These are phyloP conservation scores for Ophion costatus DNA, from an alignment of 2,888 invertebrate species.

Conservation along the genomic window DNA sequence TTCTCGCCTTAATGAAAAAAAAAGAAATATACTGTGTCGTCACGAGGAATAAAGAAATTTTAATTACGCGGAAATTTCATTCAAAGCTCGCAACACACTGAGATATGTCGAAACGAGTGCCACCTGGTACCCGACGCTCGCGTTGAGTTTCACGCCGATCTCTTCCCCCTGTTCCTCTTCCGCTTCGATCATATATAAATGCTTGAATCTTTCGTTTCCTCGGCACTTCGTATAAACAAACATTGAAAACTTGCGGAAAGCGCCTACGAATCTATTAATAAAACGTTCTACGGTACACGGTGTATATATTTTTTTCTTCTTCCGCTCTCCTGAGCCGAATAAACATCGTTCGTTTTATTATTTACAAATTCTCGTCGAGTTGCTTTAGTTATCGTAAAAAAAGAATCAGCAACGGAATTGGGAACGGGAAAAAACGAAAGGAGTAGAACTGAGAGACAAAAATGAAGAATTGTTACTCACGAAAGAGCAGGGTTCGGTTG, in stretches of 20 bases:
- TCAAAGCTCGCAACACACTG: not conserved
- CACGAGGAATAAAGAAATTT: not conserved
- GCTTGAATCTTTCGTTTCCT: conserved; percentile 1
- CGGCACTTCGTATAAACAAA: conserved; percentile 28
- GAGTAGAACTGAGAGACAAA: not conserved
- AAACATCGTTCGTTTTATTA: conserved; percentile 63
- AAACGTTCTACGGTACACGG: conserved; percentile 27
- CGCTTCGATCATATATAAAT: conserved; percentile 54
- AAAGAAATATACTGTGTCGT: not conserved
- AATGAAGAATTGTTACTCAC: conserved; percentile 13
- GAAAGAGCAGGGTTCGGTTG: conserved; percentile 18
- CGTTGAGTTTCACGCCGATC: conserved; percentile 24
- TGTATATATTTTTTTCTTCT: conserved; percentile 13
- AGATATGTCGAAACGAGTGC: conserved; percentile 8
- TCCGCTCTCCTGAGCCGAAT: conserved; percentile 11
- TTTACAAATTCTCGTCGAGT: conserved; percentile 32
- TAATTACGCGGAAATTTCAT: not conserved
- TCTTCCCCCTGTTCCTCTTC: not conserved
- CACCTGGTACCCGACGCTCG: conserved; percentile 32
- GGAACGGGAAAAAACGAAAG: not conserved
- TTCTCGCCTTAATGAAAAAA: too few species aligned
- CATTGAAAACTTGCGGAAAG: conserved; percentile 22
- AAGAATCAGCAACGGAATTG: not conserved
- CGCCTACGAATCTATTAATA: conserved; percentile 49
- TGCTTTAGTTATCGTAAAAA: conserved; percentile 1